Conservation (phyloP, 1,140 invertebrate genomes). For the Megathymus violae region DNA sequence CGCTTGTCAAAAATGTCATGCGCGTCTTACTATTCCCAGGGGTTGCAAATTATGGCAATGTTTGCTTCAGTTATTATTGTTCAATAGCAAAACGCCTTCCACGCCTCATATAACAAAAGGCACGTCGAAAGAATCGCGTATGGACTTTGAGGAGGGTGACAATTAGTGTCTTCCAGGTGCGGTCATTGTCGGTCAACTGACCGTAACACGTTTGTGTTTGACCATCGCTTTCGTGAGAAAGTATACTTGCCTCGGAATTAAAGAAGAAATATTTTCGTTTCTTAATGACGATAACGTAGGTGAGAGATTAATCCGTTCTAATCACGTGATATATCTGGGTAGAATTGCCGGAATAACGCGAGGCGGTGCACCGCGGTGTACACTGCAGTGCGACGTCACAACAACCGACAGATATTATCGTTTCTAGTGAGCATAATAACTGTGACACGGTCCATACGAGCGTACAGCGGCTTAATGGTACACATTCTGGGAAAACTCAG, state of each 20-base stretch:
- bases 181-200: slow-evolving; percentile 74
- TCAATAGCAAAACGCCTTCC: slow-evolving; percentile 58
- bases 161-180: slow-evolving; percentile 67
- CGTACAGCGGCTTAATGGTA: slow-evolving; percentile 72
- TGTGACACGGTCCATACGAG: slow-evolving; percentile 75
- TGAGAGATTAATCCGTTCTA: slow-evolving; percentile 54
- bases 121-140: slow-evolving; percentile 64
- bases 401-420: slow-evolving; percentile 74
- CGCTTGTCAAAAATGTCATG: slow-evolving; percentile 74
- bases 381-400: slow-evolving; percentile 62
- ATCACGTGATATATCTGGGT: slow-evolving; percentile 62
- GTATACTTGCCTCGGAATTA: too few species aligned
- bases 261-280: too few species aligned
- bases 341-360: slow-evolving; percentile 51
- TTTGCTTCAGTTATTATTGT: slow-evolving; percentile 70
- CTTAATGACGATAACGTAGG: slow-evolving; percentile 23
- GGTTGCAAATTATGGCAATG: slow-evolving; percentile 72
- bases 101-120: slow-evolving; percentile 66
- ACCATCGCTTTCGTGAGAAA: slow-evolving; percentile 63
- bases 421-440: slow-evolving; percentile 76
- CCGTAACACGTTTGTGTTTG: slow-evolving; percentile 64
- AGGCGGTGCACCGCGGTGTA: slow-evolving; percentile 51
- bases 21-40: slow-evolving; percentile 72
- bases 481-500: slow-evolving; percentile 73
- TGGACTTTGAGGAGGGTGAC: slow-evolving; percentile 65